phyloP scores from a whole-genome alignment of 2,113 vertebrate species.

The Perognathus longimembris region DNA sequence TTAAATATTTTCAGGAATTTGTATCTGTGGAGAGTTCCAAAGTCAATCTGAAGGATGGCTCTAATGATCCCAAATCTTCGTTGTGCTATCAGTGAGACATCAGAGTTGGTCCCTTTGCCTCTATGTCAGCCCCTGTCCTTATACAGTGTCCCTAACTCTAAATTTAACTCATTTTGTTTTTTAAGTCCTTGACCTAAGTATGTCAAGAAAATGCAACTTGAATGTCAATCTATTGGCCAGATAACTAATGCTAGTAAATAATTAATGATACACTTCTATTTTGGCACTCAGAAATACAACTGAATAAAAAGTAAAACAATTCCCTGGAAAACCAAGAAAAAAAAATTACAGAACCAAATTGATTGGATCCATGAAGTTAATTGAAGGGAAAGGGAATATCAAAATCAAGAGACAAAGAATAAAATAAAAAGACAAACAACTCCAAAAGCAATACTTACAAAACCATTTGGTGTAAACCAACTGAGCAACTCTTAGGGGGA shows the following conservation, averaged over 20 bases:
- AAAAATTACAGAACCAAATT: background rate
- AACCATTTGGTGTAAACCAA: no score
- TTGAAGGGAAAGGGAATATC: no score
- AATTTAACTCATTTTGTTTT: slow-evolving; percentile 49
- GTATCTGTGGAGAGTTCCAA: background rate
- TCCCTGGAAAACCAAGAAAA: background rate
- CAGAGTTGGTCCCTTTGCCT: background rate
- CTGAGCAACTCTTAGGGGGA: no score
- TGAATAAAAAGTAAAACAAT: slow-evolving; percentile 27
- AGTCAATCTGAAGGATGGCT: background rate
- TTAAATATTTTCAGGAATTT: background rate
- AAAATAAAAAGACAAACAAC: no score
- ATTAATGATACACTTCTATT: slow-evolving; percentile 47
- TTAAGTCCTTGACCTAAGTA: slow-evolving; percentile 38
- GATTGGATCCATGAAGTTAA: slow-evolving; percentile 14
- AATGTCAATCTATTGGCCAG: slow-evolving; percentile 40
- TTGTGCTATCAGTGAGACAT: background rate
- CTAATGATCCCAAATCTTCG: background rate
- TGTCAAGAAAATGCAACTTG: slow-evolving; percentile 34
- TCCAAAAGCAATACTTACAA: no score
- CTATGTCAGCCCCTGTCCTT: background rate
- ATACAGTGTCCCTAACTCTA: background rate
- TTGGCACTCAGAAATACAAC: slow-evolving; percentile 52
- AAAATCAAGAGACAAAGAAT: no score
- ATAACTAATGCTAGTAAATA: slow-evolving; percentile 39